phyloP scores from a whole-genome alignment of 2,888 invertebrate species.

The Agrotis puta region DNA sequence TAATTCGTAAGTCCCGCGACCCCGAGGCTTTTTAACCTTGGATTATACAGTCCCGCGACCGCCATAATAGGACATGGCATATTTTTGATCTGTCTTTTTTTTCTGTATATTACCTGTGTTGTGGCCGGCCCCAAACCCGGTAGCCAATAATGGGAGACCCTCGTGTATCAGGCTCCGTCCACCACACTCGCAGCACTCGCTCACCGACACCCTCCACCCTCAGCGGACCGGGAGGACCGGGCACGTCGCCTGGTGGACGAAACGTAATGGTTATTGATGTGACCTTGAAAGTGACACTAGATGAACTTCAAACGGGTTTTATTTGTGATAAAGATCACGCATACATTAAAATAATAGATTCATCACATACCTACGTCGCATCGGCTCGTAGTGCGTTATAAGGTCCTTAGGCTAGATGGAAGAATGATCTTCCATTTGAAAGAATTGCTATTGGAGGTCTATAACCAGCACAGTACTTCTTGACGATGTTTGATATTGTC shows the following conservation, averaged over 20 bases:
- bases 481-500: not conserved
- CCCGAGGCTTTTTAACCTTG: no score
- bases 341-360: no score
- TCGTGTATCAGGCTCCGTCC: slow-evolving; percentile 95
- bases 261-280: not conserved
- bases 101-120: slow-evolving; percentile 73
- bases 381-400: no score
- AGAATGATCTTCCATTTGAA: no score
- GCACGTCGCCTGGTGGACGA: slow-evolving; percentile 93
- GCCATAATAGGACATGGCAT: no score
- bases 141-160: slow-evolving; percentile 95
- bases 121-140: slow-evolving; percentile 93
- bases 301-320: not conserved
- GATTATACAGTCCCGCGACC: no score
- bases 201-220: slow-evolving; percentile 94
- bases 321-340: no score
- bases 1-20: no score
- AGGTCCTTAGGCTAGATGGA: no score
- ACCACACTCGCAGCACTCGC: slow-evolving; percentile 94
- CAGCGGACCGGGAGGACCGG: slow-evolving; percentile 95
- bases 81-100: not conserved
- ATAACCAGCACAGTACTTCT: not conserved
- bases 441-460: not conserved
- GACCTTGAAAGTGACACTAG: not conserved
- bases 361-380: no score